These are phyloP conservation scores for Eupithecia subumbrata DNA, from an alignment of 2,888 invertebrate species.

Conservation along the genomic window DNA sequence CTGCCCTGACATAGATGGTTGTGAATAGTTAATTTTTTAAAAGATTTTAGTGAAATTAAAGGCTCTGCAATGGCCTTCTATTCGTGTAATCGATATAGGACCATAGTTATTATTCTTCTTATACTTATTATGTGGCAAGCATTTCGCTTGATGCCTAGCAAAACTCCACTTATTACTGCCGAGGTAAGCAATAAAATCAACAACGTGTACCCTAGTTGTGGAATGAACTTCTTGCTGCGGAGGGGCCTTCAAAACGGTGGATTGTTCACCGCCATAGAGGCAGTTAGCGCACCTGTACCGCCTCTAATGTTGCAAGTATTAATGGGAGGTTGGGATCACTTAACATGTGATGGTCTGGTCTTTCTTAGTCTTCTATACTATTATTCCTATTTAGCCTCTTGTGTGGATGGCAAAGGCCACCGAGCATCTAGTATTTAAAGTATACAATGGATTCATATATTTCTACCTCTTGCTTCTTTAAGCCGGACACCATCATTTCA, in stretches of 20 bases:
- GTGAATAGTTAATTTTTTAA: not conserved
- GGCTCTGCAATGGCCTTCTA: slow-evolving; percentile 65
- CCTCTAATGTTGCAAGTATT: too few relatives aligned
- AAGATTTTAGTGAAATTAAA: not conserved
- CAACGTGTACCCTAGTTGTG: not conserved
- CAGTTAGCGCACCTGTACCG: too few relatives aligned
- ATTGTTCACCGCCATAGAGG: not conserved
- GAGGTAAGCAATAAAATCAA: slow-evolving; percentile 56
- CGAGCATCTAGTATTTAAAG: not conserved
- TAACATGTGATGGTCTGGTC: not conserved
- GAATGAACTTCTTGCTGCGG: not conserved
- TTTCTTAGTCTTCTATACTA: not conserved
- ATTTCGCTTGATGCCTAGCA: slow-evolving; percentile 66
- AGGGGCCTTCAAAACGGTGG: not conserved
- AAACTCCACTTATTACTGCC: slow-evolving; percentile 53
- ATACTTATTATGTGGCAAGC: slow-evolving; percentile 78
- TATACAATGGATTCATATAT: not conserved
- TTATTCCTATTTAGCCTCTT: not conserved
- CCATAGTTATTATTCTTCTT: slow-evolving; percentile 71
- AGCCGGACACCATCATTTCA: not conserved
- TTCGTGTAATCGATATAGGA: slow-evolving; percentile 74
- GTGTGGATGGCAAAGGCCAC: not conserved
- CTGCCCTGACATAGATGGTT: not conserved
- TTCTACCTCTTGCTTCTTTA: not conserved
- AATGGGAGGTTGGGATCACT: not conserved